phyloP scores from a whole-genome alignment of 1,140 invertebrate species.

The Lycorma delicatula region DNA sequence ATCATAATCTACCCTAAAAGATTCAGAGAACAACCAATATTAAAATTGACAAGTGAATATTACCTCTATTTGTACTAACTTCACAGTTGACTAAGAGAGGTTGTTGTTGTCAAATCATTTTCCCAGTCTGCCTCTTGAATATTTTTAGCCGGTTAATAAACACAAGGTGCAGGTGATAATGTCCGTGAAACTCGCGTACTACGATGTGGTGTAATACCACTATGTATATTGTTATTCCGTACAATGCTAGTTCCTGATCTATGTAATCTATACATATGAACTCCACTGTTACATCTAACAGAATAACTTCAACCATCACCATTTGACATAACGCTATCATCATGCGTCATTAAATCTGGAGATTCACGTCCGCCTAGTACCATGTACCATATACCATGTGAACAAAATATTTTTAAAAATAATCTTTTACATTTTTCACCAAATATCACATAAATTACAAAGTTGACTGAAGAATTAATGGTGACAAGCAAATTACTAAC shows the following conservation, averaged over 20 bases:
- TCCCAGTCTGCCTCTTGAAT: not conserved
- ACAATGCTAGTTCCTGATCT: constrained; percentile 50
- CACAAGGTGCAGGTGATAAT: constrained; percentile 50
- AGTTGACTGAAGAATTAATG: constrained; percentile 94
- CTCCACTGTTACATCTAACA: constrained; percentile 27
- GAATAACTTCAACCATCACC: constrained; percentile 45
- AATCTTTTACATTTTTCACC: constrained; percentile 91
- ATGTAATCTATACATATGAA: constrained; percentile 39
- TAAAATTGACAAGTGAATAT: too few relatives aligned
- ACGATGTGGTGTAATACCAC: not conserved
- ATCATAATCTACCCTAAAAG: too few relatives aligned
- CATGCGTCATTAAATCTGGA: constrained; percentile 60
- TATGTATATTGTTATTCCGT: constrained; percentile 40
- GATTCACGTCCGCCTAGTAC: constrained; percentile 48
- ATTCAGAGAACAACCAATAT: too few relatives aligned
- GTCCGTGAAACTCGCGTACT: constrained; percentile 36
- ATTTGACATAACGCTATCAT: constrained; percentile 66
- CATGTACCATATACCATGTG: constrained; percentile 43
- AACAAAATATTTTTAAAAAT: constrained; percentile 80
- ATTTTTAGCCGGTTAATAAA: constrained; percentile 52
- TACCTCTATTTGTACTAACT: too few relatives aligned
- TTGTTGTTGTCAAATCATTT: constrained; percentile 16
- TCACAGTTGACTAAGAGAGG: constrained; percentile 21
- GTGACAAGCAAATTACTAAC: constrained; percentile 87
- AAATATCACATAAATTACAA: constrained; percentile 94